Evolutionary conservation across 2,888 invertebrate species (phyloP).

Genomic region (Hedychridium roseum): DNA sequence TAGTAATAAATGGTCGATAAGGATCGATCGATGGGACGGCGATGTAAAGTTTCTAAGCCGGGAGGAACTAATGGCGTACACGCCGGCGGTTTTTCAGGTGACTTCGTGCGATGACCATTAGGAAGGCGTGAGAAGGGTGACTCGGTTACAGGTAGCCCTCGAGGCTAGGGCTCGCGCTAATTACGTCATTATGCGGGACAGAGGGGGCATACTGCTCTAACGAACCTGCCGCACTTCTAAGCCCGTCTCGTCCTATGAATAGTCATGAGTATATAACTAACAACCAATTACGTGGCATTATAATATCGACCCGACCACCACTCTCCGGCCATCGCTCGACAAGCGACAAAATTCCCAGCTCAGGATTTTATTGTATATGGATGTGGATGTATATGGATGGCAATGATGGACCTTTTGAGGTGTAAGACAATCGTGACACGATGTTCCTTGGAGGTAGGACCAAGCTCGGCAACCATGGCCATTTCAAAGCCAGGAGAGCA

Average conservation of each 20-base stretch:
- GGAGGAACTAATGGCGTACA: conserved; percentile 42
- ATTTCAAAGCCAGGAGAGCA: background rate
- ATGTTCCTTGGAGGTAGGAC: no score
- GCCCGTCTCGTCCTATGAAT: conserved; percentile 52
- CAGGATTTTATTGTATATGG: no score
- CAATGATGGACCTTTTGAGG: no score
- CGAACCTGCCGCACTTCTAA: conserved; percentile 46
- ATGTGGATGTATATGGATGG: no score
- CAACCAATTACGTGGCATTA: conserved; percentile 47
- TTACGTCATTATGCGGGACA: conserved; percentile 57
- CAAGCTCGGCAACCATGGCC: no score
- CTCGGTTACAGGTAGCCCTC: conserved; percentile 33
- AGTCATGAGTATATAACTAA: conserved; percentile 53
- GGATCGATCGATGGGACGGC: no score
- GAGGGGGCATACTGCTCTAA: conserved; percentile 47
- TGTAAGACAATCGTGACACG: no score
- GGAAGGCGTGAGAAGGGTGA: conserved; percentile 45
- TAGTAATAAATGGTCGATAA: no score
- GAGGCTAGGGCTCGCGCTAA: conserved; percentile 44
- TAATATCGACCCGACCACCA: conserved; percentile 23
- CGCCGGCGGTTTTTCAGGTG: conserved; percentile 35
- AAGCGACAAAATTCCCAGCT: no score
- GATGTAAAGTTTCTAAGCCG: no score
- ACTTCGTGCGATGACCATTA: conserved; percentile 44
- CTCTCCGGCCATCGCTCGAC: no score